phyloP scores from a whole-genome alignment of 2,797 vertebrate genomes.

The Chaunax sp. region DNA sequence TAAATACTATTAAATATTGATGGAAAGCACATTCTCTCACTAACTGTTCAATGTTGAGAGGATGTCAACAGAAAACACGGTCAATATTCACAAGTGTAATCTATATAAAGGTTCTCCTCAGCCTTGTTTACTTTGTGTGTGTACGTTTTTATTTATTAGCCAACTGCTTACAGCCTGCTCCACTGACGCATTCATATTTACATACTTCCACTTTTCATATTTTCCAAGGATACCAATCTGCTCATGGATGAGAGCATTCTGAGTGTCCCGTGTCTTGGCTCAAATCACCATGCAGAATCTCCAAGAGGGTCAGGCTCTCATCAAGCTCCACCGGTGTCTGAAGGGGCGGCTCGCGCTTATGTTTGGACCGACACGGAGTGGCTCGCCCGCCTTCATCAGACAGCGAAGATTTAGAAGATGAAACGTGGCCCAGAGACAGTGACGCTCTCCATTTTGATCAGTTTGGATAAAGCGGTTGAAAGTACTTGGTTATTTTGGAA shows the following conservation, averaged over 20 bases:
- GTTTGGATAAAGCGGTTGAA: constrained; percentile 11
- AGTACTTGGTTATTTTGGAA: background rate
- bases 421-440: constrained; percentile 28
- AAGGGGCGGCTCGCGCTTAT: constrained; percentile 37
- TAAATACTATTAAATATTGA: constrained; percentile 26
- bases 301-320: constrained; percentile 82
- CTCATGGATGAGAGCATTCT: constrained; percentile 84
- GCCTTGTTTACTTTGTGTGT: background rate
- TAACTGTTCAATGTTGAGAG: background rate
- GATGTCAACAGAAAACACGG: background rate
- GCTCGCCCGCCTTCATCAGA: constrained; percentile 29
- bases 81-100: constrained; percentile 3
- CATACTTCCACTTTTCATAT: constrained; percentile 63
- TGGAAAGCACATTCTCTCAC: background rate
- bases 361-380: constrained; percentile 26
- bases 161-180: constrained; percentile 74
- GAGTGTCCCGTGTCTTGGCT: constrained; percentile 74
- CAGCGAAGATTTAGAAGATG: constrained; percentile 37
- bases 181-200: constrained; percentile 25
- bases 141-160: constrained; percentile 23
- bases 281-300: constrained; percentile 81
- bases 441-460: constrained; percentile 26
- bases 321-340: constrained; percentile 43
- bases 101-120: background rate
- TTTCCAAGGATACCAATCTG: constrained; percentile 85